phyloP scores from a whole-genome alignment of 1,140 invertebrate species.

The Doryteuthis pealeii region DNA sequence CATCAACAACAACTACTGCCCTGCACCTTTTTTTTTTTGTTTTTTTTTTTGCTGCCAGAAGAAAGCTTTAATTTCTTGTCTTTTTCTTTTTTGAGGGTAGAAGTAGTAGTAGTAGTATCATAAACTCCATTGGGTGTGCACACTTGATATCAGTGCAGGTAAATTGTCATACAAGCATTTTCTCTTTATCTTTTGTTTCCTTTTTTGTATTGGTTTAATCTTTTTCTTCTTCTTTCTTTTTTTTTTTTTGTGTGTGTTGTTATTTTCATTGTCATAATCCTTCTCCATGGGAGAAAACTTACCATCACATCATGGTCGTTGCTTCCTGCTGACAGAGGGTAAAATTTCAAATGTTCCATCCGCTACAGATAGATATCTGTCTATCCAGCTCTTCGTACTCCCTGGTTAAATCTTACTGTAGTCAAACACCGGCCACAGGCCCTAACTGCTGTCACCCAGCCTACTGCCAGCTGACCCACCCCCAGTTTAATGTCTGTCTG shows the following conservation, averaged over 20 bases:
- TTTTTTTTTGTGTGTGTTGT: not conserved
- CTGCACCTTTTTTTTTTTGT: too few relatives aligned
- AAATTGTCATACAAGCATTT: too few relatives aligned
- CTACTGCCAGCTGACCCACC: slow-evolving; percentile 3
- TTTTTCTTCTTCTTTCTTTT: not conserved
- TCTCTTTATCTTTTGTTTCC: too few relatives aligned
- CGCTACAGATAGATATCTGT: slow-evolving; percentile 2
- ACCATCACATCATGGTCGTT: not conserved
- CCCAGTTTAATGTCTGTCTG: not conserved
- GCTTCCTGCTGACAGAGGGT: not conserved
- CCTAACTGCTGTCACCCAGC: not conserved
- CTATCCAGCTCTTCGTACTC: not conserved
- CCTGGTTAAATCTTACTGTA: too few relatives aligned
- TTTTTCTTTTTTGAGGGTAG: too few relatives aligned
- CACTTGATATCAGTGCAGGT: too few relatives aligned
- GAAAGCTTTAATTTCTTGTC: too few relatives aligned
- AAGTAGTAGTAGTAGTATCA: too few relatives aligned
- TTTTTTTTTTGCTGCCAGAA: too few relatives aligned
- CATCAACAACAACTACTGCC: too few relatives aligned
- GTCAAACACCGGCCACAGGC: slow-evolving; percentile 5
- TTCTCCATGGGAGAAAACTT: slow-evolving; percentile 9
- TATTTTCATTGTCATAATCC: slow-evolving; percentile 1
- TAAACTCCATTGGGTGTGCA: too few relatives aligned
- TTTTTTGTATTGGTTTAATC: not conserved
- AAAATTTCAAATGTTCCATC: not conserved